Evolutionary conservation across 2,888 invertebrate species (phyloP), one percentile per base, ranked within the genome.

Genomic region (Yponomeuta cagnagella): DNA sequence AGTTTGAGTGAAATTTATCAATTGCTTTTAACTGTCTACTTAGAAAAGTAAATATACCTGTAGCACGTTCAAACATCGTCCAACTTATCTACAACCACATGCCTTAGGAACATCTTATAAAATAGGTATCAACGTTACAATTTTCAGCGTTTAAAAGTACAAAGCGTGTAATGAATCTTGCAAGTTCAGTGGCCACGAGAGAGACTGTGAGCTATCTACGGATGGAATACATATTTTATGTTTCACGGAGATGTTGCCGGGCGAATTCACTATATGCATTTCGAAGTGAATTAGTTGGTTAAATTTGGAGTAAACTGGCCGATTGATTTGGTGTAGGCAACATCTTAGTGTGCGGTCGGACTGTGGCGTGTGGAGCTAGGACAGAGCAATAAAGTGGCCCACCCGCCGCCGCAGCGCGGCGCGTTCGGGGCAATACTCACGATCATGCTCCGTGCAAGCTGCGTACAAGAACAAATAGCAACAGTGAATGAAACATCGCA

Each of bases 401-500:
- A 6, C 5, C 31, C 15, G 37, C 33, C 48, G 48, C n/a, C 12
- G 67, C 67, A 52, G 68, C 70, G 63, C 69, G 15, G n/a, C n/a
- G 23, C 52, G 23, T 71, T 64, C 69, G 72, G 69, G 74, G 74
- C 71, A 79, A 93, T 96, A 96, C 96, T 96, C 95, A 96, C 96
- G 95, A 96, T 95, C 96, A 96, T 96, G 96, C 96, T 96, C 95
- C 96, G 95, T 95, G 96, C 96, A 95, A 96, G 96, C 96, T 95
- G 94, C 93, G 82, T 86, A 88, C 87, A 89, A 94, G 93, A 93
- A 93, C 93, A 94, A 91, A 94, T 90, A 93, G 93, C 94, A 93
- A 93, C 92, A 93, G 88, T 93, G 87, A 92, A 93, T 94, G 93
- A 93, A 93, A 87, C 82, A 88, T 87, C 85, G 33, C 65, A 30